A percentile compares a stretch with the other conserved stretches of the same genome.
Conservation (phyloP, 2,113 vertebrate genomes). For the Stomatorhinus ivindoensis region DNA sequence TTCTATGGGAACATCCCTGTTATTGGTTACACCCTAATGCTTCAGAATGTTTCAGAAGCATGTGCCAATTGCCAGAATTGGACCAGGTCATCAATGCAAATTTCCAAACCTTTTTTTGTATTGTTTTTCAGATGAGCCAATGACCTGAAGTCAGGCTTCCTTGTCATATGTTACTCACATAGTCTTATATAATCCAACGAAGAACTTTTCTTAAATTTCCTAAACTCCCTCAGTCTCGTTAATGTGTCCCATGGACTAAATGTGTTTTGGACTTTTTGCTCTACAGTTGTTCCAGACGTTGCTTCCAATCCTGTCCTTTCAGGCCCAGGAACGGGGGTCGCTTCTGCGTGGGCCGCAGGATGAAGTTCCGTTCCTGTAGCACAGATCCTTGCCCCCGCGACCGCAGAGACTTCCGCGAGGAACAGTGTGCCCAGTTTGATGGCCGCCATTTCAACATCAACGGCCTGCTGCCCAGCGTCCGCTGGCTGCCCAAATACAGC, state of each 20-base stretch:
- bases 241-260: neutral
- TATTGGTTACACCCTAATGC: neutral
- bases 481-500: slow-evolving; percentile 93
- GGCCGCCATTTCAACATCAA: slow-evolving; percentile 96
- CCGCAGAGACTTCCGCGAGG: slow-evolving; percentile 80
- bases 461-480: slow-evolving; percentile 78
- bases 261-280: neutral
- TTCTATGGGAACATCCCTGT: neutral
- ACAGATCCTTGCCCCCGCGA: slow-evolving; percentile 86
- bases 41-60: neutral
- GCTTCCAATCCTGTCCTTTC: slow-evolving; percentile 23
- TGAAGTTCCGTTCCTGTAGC: slow-evolving; percentile 96
- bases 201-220: neutral
- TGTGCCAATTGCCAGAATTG: neutral
- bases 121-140: neutral
- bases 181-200: neutral
- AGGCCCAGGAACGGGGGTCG: slow-evolving; percentile 88
- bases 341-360: slow-evolving; percentile 90
- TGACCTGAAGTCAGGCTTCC: neutral
- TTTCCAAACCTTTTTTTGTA: neutral
- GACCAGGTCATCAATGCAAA: neutral
- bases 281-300: neutral
- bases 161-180: neutral
- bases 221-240: neutral
- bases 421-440: slow-evolving; percentile 88